Evolutionary conservation across 2,888 invertebrate species (phyloP).

Genomic region (Platycheirus rosarum): DNA sequence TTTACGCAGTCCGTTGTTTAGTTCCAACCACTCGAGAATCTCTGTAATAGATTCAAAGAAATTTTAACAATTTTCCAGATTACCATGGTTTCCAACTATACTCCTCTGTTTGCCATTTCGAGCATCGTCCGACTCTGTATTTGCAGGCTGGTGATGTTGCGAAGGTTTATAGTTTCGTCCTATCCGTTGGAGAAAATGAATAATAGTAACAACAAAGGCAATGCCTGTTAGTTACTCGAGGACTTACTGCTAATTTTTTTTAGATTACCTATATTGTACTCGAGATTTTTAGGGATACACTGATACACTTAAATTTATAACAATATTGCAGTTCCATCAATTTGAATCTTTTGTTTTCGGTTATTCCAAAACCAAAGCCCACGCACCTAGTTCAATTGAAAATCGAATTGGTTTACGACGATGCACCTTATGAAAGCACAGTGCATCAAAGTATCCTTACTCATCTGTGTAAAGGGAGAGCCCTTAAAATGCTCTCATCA

Average conservation of each 20-base stretch:
- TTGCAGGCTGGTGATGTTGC: not conserved
- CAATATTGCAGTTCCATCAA: no score
- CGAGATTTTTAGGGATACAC: no score
- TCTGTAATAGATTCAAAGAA: not conserved
- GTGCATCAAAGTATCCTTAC: not conserved
- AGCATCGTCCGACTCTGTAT: not conserved
- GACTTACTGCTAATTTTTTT: not conserved
- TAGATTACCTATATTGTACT: no score
- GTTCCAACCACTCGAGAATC: conserved; percentile 4
- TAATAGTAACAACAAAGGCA: not conserved
- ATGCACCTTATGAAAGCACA: not conserved
- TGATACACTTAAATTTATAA: no score
- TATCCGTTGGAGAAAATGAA: not conserved
- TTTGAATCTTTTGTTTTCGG: no score
- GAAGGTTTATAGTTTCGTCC: not conserved
- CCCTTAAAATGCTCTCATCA: not conserved
- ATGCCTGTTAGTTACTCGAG: not conserved
- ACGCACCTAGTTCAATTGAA: not conserved
- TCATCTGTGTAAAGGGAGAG: not conserved
- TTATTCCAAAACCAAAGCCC: no score
- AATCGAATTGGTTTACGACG: not conserved
- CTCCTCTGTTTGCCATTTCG: not conserved
- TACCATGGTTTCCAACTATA: not conserved
- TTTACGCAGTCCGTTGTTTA: not conserved
- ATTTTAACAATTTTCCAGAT: conserved; percentile 10